A percentile compares a stretch with the other conserved stretches of the same genome.
phyloP scores from a whole-genome alignment of 2,113 vertebrate genomes.

The Chloropsis hardwickii region DNA sequence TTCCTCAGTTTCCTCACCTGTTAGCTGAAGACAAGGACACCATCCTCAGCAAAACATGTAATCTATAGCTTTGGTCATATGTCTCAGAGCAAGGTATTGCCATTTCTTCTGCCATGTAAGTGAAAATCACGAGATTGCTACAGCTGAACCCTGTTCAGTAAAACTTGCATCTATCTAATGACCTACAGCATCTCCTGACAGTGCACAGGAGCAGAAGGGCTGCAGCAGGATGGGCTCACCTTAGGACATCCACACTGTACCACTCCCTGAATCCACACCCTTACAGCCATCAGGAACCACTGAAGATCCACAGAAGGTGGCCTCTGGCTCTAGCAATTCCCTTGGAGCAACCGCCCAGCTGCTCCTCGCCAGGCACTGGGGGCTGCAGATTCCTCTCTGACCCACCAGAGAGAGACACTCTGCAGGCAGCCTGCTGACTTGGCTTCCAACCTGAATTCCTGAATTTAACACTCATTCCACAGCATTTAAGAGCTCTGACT shows the following conservation, averaged over 20 bases:
- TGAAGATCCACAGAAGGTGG: background rate
- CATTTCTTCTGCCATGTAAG: background rate
- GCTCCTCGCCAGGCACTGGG: background rate
- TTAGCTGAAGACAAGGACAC: background rate
- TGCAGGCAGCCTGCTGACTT: constrained; percentile 10
- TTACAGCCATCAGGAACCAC: background rate
- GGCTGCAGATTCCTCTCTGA: background rate
- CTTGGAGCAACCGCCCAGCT: background rate
- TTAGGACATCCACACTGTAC: background rate
- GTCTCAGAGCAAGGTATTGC: background rate
- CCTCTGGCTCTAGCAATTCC: background rate
- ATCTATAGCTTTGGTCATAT: background rate
- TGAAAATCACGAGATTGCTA: background rate
- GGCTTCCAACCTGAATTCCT: constrained; percentile 19
- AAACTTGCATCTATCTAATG: rapidly evolving
- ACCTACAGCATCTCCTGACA: background rate
- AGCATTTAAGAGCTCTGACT: background rate
- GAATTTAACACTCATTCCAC: constrained; percentile 5
- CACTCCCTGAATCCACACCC: background rate
- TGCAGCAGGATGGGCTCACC: background rate
- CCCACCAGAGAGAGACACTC: background rate
- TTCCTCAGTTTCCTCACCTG: background rate
- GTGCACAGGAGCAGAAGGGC: rapidly evolving
- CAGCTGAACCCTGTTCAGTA: background rate
- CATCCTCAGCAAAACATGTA: background rate